Evolutionary conservation across 2,888 invertebrate species (phyloP).

Genomic region (Acheta domesticus): DNA sequence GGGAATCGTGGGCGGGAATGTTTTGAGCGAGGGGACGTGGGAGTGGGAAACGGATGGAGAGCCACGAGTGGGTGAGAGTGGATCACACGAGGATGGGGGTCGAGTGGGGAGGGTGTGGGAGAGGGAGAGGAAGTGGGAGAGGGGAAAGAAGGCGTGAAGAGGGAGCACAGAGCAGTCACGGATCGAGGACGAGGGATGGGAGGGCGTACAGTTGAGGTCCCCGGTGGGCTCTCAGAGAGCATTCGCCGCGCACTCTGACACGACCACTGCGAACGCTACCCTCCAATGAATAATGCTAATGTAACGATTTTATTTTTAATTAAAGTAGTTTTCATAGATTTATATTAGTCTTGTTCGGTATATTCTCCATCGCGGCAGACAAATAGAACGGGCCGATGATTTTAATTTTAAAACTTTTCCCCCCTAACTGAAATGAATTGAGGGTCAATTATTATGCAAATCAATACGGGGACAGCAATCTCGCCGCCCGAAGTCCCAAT

Average conservation of each 20-base stretch:
- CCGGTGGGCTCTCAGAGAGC: too few species aligned
- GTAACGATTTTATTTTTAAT: constrained; percentile 2
- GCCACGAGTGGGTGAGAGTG: too few species aligned
- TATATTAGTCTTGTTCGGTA: neutral
- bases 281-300: constrained; percentile 10
- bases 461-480: neutral
- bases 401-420: constrained; percentile 18
- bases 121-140: too few species aligned
- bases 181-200: too few species aligned
- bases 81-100: too few species aligned
- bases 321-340: neutral
- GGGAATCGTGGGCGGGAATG: neutral
- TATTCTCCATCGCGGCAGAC: neutral
- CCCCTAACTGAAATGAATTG: neutral
- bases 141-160: too few species aligned
- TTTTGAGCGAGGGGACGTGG: too few species aligned
- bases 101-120: too few species aligned
- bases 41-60: too few species aligned
- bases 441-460: neutral
- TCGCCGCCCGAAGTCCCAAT: neutral
- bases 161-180: too few species aligned
- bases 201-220: too few species aligned
- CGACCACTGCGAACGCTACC: neutral
- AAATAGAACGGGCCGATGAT: neutral
- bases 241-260: too few species aligned